These are phyloP conservation scores for Dendrocincla fuliginosa DNA, from an alignment of 2,797 vertebrate genomes.

Conservation along the genomic window DNA sequence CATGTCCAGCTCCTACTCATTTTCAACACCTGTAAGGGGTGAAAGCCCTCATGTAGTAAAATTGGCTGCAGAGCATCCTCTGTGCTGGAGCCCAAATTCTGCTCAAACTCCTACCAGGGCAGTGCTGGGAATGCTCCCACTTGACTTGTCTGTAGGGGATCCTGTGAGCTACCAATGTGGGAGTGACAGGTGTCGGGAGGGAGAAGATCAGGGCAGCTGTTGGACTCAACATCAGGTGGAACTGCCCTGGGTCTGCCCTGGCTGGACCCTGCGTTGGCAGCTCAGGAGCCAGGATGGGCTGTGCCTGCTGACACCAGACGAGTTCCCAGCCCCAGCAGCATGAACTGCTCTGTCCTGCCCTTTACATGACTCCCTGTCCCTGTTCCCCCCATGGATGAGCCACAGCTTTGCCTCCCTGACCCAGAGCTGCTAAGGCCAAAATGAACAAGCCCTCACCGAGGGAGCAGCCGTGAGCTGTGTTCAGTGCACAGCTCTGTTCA, in stretches of 20 bases:
- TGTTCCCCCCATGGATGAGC: background rate
- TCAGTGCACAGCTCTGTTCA: constrained; percentile 32
- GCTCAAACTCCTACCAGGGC: background rate
- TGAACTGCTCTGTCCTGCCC: background rate
- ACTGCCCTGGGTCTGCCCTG: rapidly evolving
- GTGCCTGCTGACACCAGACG: background rate
- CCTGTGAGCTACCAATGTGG: background rate
- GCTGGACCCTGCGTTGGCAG: background rate
- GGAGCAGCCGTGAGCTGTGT: constrained; percentile 22
- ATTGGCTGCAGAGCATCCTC: background rate
- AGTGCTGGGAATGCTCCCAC: background rate
- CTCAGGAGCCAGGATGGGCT: background rate
- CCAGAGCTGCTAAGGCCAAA: constrained; percentile 31
- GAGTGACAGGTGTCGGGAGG: background rate
- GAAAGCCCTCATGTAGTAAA: background rate
- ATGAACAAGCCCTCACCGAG: constrained; percentile 55
- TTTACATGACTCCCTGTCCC: background rate
- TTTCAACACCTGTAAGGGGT: background rate
- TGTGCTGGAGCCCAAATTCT: rapidly evolving
- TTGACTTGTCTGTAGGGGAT: background rate
- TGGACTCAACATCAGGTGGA: rapidly evolving
- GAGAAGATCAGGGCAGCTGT: background rate
- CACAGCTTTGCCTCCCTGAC: background rate
- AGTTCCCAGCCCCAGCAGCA: background rate
- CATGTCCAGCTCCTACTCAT: background rate